Evolutionary conservation across 2,888 invertebrate genomes (phyloP).

Genomic region (Eubasilissa splendida): DNA sequence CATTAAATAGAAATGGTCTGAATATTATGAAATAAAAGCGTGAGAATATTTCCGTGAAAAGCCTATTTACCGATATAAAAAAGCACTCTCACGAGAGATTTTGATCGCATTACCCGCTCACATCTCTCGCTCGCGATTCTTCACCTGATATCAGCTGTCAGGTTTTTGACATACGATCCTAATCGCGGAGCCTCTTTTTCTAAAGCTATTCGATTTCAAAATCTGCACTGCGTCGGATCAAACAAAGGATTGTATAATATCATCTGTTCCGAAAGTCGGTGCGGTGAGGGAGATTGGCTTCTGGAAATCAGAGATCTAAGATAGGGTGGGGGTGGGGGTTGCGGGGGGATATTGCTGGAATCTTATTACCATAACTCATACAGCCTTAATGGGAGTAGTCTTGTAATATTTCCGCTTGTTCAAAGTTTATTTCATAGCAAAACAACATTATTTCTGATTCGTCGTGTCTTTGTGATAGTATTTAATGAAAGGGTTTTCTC

Average conservation of each 20-base stretch:
- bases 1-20: too few species aligned
- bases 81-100: neutral
- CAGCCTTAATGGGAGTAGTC: conserved; percentile 28
- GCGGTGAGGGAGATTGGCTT: conserved; percentile 35
- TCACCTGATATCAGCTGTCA: conserved; percentile 12
- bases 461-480: conserved; percentile 26
- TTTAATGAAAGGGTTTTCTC: conserved; percentile 18
- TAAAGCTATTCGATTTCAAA: conserved; percentile 51
- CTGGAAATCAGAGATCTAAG: conserved; percentile 30
- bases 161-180: conserved; percentile 33
- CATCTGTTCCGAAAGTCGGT: neutral
- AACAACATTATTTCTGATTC: conserved; percentile 37
- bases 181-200: conserved; percentile 34
- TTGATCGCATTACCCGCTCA: neutral
- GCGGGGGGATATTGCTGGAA: conserved; percentile 32
- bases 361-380: conserved; percentile 40
- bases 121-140: conserved; percentile 30
- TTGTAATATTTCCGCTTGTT: conserved; percentile 28
- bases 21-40: neutral
- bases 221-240: conserved; percentile 54
- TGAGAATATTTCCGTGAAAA: neutral
- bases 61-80: neutral
- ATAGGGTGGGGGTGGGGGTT: conserved; percentile 22
- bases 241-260: conserved; percentile 14
- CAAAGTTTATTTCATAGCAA: conserved; percentile 23